Conservation (phyloP, 2,888 invertebrate genomes). For the Adineta ricciae region DNA sequence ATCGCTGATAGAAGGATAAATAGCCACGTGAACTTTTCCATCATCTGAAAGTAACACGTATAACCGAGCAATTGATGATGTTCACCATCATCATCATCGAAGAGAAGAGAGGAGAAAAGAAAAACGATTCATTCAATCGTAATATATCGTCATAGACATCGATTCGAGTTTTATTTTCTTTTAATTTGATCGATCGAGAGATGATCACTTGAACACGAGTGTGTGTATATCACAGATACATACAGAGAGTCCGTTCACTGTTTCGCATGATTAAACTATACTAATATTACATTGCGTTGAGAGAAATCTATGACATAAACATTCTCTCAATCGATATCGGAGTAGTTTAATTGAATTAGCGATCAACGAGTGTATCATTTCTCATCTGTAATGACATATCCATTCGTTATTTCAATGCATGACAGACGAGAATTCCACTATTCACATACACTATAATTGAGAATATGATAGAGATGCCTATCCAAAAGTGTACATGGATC, state of each 20-base stretch:
- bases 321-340: not conserved
- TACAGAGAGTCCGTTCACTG: not conserved
- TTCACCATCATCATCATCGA: not conserved
- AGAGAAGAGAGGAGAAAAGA: not conserved
- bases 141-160: too few species aligned
- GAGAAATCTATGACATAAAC: not conserved
- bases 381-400: not conserved
- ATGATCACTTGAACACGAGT: not conserved
- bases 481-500: not conserved
- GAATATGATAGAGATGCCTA: not conserved
- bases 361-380: not conserved
- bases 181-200: not conserved
- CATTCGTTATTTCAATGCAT: not conserved
- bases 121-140: too few species aligned
- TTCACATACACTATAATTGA: not conserved
- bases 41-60: not conserved
- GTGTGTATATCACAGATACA: not conserved
- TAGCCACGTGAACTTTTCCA: not conserved
- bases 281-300: not conserved
- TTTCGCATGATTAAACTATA: conserved; percentile 9
- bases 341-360: not conserved
- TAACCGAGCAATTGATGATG: not conserved
- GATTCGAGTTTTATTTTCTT: not conserved
- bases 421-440: not conserved
- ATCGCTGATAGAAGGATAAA: not conserved